Percentiles rank a stretch among this genome's conserved stretches.
Evolutionary conservation across 2,113 vertebrate species (phyloP).

Genomic region (Channa argus): DNA sequence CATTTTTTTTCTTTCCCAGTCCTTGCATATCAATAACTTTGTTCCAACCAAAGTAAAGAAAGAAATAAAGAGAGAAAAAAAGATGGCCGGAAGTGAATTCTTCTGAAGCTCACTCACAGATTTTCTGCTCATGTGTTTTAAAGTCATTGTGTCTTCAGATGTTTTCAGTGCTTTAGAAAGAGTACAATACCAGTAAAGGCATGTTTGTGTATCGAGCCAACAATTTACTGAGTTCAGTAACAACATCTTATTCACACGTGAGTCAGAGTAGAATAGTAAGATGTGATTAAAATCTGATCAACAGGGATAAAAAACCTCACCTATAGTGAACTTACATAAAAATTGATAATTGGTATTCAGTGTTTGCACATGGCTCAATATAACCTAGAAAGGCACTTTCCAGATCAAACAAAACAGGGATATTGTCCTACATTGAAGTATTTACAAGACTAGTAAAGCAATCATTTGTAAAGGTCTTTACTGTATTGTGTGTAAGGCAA

Average conservation of each 20-base stretch:
- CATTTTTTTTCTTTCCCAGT: slow-evolving; percentile 40
- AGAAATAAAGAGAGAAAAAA: not conserved
- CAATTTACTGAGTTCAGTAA: slow-evolving; percentile 41
- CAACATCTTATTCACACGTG: slow-evolving; percentile 23
- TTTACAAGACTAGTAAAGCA: slow-evolving; percentile 31
- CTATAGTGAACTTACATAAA: slow-evolving; percentile 27
- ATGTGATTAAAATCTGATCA: slow-evolving; percentile 23
- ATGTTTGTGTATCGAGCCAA: slow-evolving; percentile 14
- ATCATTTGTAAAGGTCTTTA: slow-evolving; percentile 38
- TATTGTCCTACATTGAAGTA: slow-evolving; percentile 13
- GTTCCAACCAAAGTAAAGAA: slow-evolving; percentile 56
- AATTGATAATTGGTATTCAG: slow-evolving; percentile 42
- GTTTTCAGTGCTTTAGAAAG: slow-evolving; percentile 42
- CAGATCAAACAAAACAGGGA: slow-evolving; percentile 32
- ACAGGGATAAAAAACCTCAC: slow-evolving; percentile 11
- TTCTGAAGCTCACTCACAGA: slow-evolving; percentile 53
- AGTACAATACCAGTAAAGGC: slow-evolving; percentile 27
- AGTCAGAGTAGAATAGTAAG: slow-evolving; percentile 24
- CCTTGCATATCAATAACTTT: slow-evolving; percentile 55
- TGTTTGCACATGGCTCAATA: slow-evolving; percentile 57
- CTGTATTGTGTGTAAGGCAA: slow-evolving; percentile 55
- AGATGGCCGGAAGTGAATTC: slow-evolving; percentile 72
- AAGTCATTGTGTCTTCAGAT: slow-evolving; percentile 60
- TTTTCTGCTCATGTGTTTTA: slow-evolving; percentile 41
- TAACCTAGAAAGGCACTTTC: slow-evolving; percentile 66